These are phyloP conservation scores for Cyprinodon variegatus DNA, from an alignment of 2,113 vertebrate genomes.

Conservation along the genomic window DNA sequence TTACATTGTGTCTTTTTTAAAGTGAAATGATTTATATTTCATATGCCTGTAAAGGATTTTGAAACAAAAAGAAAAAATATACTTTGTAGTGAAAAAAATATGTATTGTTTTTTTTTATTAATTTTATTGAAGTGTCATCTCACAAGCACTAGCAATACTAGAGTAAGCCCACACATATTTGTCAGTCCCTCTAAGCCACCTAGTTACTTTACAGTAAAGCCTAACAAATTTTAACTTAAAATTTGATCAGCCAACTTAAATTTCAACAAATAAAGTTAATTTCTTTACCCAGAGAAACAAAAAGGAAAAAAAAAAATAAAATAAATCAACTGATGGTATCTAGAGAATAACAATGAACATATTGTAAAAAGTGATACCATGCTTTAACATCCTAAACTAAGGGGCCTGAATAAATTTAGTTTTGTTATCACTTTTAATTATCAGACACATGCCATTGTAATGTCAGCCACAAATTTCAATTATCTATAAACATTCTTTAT, in stretches of 20 bases:
- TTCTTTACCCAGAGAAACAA: background rate
- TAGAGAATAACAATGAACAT: background rate
- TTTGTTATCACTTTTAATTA: background rate
- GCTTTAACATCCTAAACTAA: background rate
- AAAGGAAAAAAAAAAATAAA: background rate
- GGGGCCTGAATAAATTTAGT: background rate
- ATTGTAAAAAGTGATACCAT: background rate
- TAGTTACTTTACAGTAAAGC: no score
- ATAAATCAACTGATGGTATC: background rate
- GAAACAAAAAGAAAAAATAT: no score
- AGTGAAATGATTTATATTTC: conserved; percentile 7
- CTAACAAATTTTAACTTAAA: no score
- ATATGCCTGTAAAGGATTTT: background rate
- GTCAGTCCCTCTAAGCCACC: no score
- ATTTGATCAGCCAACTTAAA: background rate
- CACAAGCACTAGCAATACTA: no score
- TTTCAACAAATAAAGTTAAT: background rate
- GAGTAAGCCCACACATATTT: no score
- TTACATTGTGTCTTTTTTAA: conserved; percentile 8
- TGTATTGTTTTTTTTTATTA: no score
- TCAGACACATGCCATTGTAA: background rate
- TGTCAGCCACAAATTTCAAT: background rate
- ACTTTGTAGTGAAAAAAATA: no score
- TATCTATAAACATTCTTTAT: background rate
- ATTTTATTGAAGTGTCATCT: no score